A percentile compares a stretch with the other conserved stretches of the same genome.
phyloP scores from a whole-genome alignment of 1,140 invertebrate species.

The Brachionus paranguensis region DNA sequence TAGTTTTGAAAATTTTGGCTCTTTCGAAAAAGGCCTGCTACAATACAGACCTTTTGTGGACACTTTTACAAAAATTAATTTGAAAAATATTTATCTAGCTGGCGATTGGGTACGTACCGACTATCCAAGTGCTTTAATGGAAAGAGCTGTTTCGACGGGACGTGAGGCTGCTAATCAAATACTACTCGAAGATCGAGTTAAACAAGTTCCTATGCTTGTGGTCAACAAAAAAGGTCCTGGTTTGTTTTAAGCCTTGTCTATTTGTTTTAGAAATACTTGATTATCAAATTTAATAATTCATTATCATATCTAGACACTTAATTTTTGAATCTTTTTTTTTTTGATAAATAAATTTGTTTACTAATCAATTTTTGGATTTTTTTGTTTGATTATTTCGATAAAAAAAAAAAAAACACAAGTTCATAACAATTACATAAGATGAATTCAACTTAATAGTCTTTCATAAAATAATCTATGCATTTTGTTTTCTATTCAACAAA shows the following conservation, averaged over 20 bases:
- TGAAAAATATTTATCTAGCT: conserved; percentile 38
- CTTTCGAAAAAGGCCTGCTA: conserved; percentile 28
- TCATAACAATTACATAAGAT: too few relatives aligned
- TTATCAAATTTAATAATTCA: too few relatives aligned
- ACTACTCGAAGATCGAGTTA: conserved; percentile 10
- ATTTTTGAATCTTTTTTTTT: background rate
- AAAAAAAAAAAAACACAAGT: background rate
- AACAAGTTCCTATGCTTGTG: conserved; percentile 39
- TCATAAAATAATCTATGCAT: too few relatives aligned
- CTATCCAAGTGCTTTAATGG: conserved; percentile 41
- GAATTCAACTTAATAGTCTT: too few relatives aligned
- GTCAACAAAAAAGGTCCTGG: conserved; percentile 40
- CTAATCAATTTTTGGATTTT: too few relatives aligned
- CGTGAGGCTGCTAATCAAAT: conserved; percentile 42
- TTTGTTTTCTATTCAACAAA: too few relatives aligned
- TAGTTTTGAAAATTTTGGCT: conserved; percentile 40
- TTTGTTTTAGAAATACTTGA: background rate
- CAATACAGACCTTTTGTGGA: conserved; percentile 9
- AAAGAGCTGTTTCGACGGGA: conserved; percentile 41
- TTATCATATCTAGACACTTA: background rate
- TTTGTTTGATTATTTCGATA: too few relatives aligned
- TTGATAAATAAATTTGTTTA: too few relatives aligned
- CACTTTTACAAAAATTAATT: background rate
- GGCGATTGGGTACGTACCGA: conserved; percentile 41
- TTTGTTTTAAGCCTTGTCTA: background rate